Base-by-base conservation (phyloP, 1,140 invertebrate species). In the Ceratitis capitata region DNA sequence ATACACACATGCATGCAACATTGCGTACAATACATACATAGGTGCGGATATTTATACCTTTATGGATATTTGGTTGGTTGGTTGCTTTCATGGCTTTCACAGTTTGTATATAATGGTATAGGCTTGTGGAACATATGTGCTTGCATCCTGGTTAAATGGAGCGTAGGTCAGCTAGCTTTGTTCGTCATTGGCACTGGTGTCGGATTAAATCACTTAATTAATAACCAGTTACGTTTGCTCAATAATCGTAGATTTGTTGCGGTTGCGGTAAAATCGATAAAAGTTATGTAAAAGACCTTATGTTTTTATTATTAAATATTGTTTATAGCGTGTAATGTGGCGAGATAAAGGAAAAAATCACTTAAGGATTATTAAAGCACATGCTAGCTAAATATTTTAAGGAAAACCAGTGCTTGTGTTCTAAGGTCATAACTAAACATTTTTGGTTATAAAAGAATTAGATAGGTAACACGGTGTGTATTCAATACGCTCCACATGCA, bases 141-240 rank as follows among this genome's bases (percentile, higher is more conserved):
- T 5, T 82, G 82, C 16, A 26, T 53, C 14, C 82, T 56, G 19
- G 49, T 47, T 53, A 83, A 53, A 56, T 56, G 51, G 47, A 26
- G 29, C 82, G 49, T 83, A 83, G 47, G 47, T 51, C 51, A 83
- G 45, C 3, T 26, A 39, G 82, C 26, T 53, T 83, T 56, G 82
- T 83, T 83, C 42, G 82, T 51, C 51, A 42, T 51, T 83, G 47
- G 47, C 82, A 83, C 47, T 83, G 82, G 29, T 56, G 82, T 83
- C 35, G 82, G 82, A 83, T 83, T 83, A 83, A 83, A 56, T 53
- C 82, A 83, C 45, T 83, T 83, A 83, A 83, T 83, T 83, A 83
- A 83, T 83, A 83, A 83, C 82, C 51, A 83, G 47, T 83, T 83
- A 78, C 69, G 69, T 78, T 78, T 78, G 69, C 39, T 45, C 7